phyloP scores from a whole-genome alignment of 2,113 vertebrate species.

The Gymnocephalus cernua region DNA sequence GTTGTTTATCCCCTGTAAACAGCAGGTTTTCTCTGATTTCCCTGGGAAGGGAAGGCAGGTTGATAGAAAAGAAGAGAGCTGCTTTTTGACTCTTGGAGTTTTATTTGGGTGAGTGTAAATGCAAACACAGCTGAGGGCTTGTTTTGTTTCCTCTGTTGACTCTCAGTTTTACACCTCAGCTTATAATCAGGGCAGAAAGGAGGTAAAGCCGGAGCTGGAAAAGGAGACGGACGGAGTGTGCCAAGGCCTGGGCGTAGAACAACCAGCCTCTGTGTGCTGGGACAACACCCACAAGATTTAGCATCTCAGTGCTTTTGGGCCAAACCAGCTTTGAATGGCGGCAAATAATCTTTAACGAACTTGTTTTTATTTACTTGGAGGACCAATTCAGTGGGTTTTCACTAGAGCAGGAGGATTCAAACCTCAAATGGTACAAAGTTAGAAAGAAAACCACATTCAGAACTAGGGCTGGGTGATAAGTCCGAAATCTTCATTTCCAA shows the following conservation, averaged over 20 bases:
- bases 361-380: slow-evolving; percentile 45
- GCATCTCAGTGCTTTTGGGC: slow-evolving; percentile 24
- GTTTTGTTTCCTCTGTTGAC: slow-evolving; percentile 64
- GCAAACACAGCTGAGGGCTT: slow-evolving; percentile 73
- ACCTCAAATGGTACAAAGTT: not conserved
- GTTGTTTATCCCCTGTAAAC: slow-evolving; percentile 55
- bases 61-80: not conserved
- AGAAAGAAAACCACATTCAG: too few relatives aligned
- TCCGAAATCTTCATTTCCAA: too few relatives aligned
- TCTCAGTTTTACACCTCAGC: slow-evolving; percentile 66
- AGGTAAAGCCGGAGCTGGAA: slow-evolving; percentile 32
- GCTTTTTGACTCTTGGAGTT: slow-evolving; percentile 42
- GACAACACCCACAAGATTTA: slow-evolving; percentile 56
- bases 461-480: too few relatives aligned
- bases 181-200: slow-evolving; percentile 57
- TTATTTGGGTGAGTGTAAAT: slow-evolving; percentile 12
- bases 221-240: slow-evolving; percentile 22
- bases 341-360: slow-evolving; percentile 48
- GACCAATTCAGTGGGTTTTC: not conserved
- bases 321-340: slow-evolving; percentile 26
- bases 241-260: slow-evolving; percentile 45
- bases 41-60: not conserved
- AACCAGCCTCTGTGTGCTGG: slow-evolving; percentile 59
- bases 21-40: slow-evolving; percentile 38
- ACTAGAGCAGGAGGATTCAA: not conserved